Evolutionary conservation across 1,140 invertebrate genomes (phyloP), one percentile per base, ranked within the genome.

Genomic region (Teleogryllus occipitalis): DNA sequence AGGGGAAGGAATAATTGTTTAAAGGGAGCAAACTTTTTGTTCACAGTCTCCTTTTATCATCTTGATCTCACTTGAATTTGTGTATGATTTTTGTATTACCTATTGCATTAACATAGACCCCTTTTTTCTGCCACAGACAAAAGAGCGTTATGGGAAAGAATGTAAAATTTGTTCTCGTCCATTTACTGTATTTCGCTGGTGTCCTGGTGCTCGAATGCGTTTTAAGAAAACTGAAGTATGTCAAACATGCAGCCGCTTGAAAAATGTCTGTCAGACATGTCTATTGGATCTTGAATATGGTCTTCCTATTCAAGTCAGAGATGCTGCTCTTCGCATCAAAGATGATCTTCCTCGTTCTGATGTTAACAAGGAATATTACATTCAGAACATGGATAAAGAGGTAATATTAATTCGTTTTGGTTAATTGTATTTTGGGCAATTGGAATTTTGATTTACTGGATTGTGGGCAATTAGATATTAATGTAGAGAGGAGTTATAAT

Each of bases 151-250:
- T 90, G 98, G 98, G 0, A 98, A 98, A 86, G 98, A 99, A 86
- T 99, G 98, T 85, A 99, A 99, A 87, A 99, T 99, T 80, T 99
- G 98, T 88, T 91, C 93, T 47, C 90, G 98, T 8, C 98, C 98
- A 3, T 99, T 99, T 84, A 99, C 98, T 48, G 97, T 98, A 48
- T 99, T 99, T 85, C 91, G 98, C 46, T 97, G 95, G 95, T 99
- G 97, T 89, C 98, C 98, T 2, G 98, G 98, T 27, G 95, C 97
- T 6, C 90, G 96, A 80, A 99, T 99, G 97, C 92, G 98, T 82
- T 99, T 99, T 85, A 99, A 99, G 86, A 99, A 99, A 85, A 99
- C 98, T 0, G 98, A 99, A 90, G 95, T 99, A 12, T 99, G 98
- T 87, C 98, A 99, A 85, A 99, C 98, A 0, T 99, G 98, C 87